Evolutionary conservation across 1,140 invertebrate species (phyloP), one percentile per base, ranked within the genome.

Genomic region (Contarinia nasturtii): DNA sequence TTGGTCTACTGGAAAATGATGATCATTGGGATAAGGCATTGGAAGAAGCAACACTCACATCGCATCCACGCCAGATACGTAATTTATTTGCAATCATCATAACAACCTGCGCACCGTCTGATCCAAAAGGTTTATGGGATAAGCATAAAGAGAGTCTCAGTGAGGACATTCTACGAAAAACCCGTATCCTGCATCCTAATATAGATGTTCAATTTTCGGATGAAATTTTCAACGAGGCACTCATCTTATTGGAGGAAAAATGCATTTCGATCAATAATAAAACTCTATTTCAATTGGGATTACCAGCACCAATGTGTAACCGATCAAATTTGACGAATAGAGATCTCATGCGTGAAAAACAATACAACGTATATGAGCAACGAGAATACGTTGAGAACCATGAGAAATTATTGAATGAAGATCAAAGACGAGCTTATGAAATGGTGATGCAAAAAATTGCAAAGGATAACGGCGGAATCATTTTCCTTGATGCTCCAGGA

Each of bases 401-500:
- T 47, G 38, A 47, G 46, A 47, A 49, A 33, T 34, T 27, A 14
- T 49, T 51, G 33, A 47, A 36, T 36, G 15, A 33, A 37, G 41
- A 55, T 49, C 51, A 53, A 49, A 53, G 22, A 36, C 21, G 33
- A 37, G 45, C 34, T 18, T 57, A 54, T 49, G 45, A 55, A 41
- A 47, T 17, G 34, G 43, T 57, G 7, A 53, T 53, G 46, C 7
- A 36, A 44, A 46, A 27, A 42, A 43, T 55, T 15, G 38, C 47
- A 22, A 46, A n/a, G 34, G 34, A 47, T 51, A 37, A 45, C 20
- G 44, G 50, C 50, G 50, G 50, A 37, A 33, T 56, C 8, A 54
- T 47, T 46, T 57, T 56, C 44, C 37, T 57, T 11, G 63, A 70
- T 61, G 61, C 67, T 33, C 63, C 67, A 45, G 64, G 65, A 46